Evolutionary conservation across 53 echinoderm and acorn worm genomes (phyloP), one percentile per base, ranked within the genome.

Genomic region (Luidia sarsii): DNA sequence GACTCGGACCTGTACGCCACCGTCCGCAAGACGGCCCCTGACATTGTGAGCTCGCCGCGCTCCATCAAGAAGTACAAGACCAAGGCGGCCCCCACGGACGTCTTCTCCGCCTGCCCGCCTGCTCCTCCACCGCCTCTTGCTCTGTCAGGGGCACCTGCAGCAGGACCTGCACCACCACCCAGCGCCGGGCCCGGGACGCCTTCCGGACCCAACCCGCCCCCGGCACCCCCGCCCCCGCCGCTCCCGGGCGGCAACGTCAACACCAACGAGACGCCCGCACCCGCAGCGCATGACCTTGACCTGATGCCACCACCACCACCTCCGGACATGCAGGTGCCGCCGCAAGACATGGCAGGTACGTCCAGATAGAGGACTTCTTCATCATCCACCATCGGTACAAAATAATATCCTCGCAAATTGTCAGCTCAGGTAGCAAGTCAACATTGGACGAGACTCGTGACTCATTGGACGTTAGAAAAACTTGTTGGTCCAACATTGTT

Each of bases 331-430:
- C 51, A 55, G 31, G 68, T 88, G 57, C 91, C 94, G 38, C 71
- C 79, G n/a, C 83, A 55, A 37, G 38, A 64, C 22, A 83, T 64
- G 71, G 91, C 79, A 87, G 87, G 91, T 91, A 70, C 68, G 91
- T 79, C 10, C 18, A 11, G n/a, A 54, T 22, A 8, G 21, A 18
- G 25, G 22, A 19, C 21, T 4, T 54, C n/a, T n/a, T n/a, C n/a
- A n/a, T 3, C 55, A 21, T 27, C 23, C 52, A 51, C 19, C 52
- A 18, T 19, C 7, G 52, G 19, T 51, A 51, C 4, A 19, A 51
- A 0, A 19, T 22, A 22, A n/a, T n/a, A n/a, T n/a, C n/a, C n/a
- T n/a, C n/a, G n/a, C n/a, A n/a, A n/a, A n/a, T n/a, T n/a, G n/a
- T n/a, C n/a, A n/a, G n/a, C n/a, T n/a, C n/a, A n/a, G n/a, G n/a